Percentiles rank a stretch among this genome's conserved stretches.
Evolutionary conservation across 1,140 invertebrate species (phyloP).

Genomic region (Drosophila aff.): DNA sequence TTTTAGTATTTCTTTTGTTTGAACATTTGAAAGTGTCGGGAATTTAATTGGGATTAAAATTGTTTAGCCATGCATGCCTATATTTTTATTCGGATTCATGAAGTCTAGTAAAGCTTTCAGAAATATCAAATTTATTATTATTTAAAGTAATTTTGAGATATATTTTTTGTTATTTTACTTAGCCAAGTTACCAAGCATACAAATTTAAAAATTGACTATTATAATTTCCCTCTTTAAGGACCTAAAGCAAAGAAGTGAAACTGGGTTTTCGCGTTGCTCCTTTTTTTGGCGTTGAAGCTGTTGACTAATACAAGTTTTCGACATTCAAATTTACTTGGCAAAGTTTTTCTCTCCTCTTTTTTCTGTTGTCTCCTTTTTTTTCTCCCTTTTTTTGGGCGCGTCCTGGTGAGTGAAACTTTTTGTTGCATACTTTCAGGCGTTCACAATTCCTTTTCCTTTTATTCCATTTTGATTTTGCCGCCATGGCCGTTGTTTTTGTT

Average conservation of each 20-base stretch:
- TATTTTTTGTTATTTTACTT: neutral
- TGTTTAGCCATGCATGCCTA: neutral
- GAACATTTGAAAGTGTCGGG: neutral
- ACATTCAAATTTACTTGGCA: slow-evolving; percentile 69
- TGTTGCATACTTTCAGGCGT: slow-evolving; percentile 57
- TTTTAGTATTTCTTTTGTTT: neutral
- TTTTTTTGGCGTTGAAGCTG: slow-evolving; percentile 26
- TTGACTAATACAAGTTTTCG: slow-evolving; percentile 58
- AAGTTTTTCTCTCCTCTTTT: slow-evolving; percentile 46
- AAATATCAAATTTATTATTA: neutral
- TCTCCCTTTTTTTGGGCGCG: slow-evolving; percentile 23
- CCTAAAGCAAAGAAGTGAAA: slow-evolving; percentile 14
- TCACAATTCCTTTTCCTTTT: slow-evolving; percentile 43
- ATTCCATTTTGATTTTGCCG: slow-evolving; percentile 61
- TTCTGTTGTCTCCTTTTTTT: slow-evolving; percentile 16
- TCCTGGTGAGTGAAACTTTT: slow-evolving; percentile 50
- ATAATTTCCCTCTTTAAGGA: slow-evolving; percentile 24
- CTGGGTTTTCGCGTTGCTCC: slow-evolving; percentile 20
- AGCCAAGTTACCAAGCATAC: neutral
- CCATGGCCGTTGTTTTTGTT: slow-evolving; percentile 52
- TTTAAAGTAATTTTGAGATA: neutral
- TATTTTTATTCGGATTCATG: neutral
- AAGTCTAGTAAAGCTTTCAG: neutral
- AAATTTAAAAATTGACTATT: slow-evolving; percentile 27
- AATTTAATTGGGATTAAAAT: neutral